Base-by-base conservation (phyloP, 2,888 invertebrate species). In the Omphaloscelis lunosa region DNA sequence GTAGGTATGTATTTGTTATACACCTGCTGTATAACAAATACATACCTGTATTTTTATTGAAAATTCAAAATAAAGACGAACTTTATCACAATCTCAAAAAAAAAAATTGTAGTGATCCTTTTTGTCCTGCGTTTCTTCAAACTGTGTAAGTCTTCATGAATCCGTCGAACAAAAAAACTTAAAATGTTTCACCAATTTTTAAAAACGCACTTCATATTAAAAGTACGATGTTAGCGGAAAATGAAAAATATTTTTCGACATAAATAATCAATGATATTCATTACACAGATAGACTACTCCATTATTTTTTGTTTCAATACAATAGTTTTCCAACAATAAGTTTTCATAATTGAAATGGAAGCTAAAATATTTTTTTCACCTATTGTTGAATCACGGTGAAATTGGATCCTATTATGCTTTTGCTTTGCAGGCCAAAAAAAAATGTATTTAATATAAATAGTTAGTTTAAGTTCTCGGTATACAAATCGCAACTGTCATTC, bases 281-380 rank as follows among this genome's bases (percentile, higher is more conserved):
- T 53, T 53, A 72, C 27, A 59, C 41, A 70, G 39, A 59, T 70
- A 53, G 41, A 48, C 41, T 2, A 3, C 1, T 65, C 41, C 23
- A 61, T 66, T 59, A n/a, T 51, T 58, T 62, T 84, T 62, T 53
- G 58, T 72, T 77, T 70, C 20, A 53, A 59, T 62, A 11, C 17
- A 71, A 71, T 75, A 53, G 66, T 84, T 62, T 72, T 45, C 34
- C 1, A 73, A 86, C 72, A 83, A 77, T 56, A 53, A 56, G 29
- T 71, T 56, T 70, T 63, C 11, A 34, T 77, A 73, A 85, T 68
- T 85, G 56, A 41, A 82, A 81, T 56, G 56, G 58, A 70, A 61
- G 29, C 29, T 51, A 45, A 76, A 85, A 70, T 71, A 67, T 83
- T 67, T 51, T 82, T 85, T 77, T n/a, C 29, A 62, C 20, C 34